A percentile compares a stretch with the other conserved stretches of the same genome.
These are phyloP conservation scores for Trichogramma evanescens DNA, from an alignment of 2,888 invertebrate species.

Conservation along the genomic window DNA sequence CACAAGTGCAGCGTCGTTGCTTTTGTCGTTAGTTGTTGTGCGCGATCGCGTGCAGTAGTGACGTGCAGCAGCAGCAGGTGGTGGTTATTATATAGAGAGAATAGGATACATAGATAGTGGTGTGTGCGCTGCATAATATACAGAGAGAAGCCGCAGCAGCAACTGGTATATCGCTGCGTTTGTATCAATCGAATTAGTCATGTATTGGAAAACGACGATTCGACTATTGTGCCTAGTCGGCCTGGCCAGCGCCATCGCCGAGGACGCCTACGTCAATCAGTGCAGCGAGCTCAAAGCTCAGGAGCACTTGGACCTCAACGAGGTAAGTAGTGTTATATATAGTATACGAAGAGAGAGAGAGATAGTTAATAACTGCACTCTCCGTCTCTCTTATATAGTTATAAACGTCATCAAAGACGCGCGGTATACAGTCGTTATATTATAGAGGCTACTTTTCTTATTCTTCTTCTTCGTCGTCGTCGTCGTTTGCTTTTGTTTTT, in stretches of 20 bases:
- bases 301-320: constrained; percentile 11
- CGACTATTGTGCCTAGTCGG: not conserved
- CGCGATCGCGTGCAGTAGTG: not conserved
- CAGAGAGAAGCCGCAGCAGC: not conserved
- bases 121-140: not conserved
- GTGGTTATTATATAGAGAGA: not conserved
- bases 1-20: no score
- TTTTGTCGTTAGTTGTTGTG: no score
- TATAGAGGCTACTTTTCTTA: no score
- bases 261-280: constrained; percentile 7
- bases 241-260: constrained; percentile 1
- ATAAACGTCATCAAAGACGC: no score
- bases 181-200: not conserved
- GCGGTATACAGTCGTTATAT: no score
- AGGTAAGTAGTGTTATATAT: constrained; percentile 5
- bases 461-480: no score
- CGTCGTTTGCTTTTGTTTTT: no score
- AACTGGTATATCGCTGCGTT: not conserved
- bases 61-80: not conserved
- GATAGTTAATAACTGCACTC: not conserved
- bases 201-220: not conserved
- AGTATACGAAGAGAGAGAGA: not conserved
- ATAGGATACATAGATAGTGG: not conserved
- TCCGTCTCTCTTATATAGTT: no score
- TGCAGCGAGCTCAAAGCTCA: constrained; percentile 17